These are phyloP conservation scores for Amphipyra berbera DNA, from an alignment of 2,888 invertebrate species.

Conservation along the genomic window DNA sequence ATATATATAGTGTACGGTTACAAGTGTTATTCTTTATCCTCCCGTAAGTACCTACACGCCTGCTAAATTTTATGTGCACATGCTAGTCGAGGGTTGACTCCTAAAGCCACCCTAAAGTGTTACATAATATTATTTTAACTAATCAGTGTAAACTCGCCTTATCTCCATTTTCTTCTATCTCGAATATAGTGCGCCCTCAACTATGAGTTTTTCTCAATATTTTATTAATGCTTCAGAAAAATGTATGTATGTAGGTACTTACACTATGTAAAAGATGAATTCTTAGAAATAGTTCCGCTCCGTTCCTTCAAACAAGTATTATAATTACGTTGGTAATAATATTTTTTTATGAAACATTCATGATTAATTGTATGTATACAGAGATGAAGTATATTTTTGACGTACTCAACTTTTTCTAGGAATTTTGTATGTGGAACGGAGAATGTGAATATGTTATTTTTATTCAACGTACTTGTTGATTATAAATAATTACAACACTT, in stretches of 20 bases:
- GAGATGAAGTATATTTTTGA: constrained; percentile 59
- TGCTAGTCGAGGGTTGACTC: no score
- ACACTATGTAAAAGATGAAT: constrained; percentile 30
- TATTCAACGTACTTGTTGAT: constrained; percentile 28
- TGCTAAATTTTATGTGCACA: no score
- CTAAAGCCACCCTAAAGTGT: no score
- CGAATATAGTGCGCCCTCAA: no score
- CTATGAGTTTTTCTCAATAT: no score
- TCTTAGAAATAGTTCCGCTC: constrained; percentile 46
- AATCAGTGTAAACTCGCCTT: neutral
- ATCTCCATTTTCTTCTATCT: no score
- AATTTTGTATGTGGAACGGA: constrained; percentile 55
- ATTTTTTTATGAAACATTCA: constrained; percentile 57
- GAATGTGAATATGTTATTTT: constrained; percentile 55
- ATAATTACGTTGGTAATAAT: constrained; percentile 49
- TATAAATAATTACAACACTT: constrained; percentile 37
- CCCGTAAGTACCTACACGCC: no score
- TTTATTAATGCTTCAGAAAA: no score
- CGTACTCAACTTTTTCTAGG: constrained; percentile 57
- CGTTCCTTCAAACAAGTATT: constrained; percentile 48
- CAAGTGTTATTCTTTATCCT: no score
- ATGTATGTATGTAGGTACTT: no score
- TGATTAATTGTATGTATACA: constrained; percentile 66
- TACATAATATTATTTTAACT: no score
- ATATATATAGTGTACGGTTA: no score